These are phyloP conservation scores for Drosophila prolongata DNA, from an alignment of 2,888 invertebrate species.

Conservation along the genomic window DNA sequence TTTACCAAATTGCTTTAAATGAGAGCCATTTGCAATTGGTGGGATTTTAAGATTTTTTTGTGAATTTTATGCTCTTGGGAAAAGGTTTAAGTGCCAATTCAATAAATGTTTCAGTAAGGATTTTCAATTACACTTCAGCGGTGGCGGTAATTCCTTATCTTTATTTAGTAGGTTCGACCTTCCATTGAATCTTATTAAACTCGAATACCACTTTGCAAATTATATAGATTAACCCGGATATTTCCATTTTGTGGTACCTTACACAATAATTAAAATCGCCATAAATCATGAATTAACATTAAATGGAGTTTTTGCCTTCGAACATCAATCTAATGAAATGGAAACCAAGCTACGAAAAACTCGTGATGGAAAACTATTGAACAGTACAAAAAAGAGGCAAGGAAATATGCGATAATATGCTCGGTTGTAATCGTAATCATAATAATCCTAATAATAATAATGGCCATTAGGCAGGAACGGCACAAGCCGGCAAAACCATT, in stretches of 20 bases:
- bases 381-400: constrained; percentile 3
- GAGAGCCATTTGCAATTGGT: constrained; percentile 48
- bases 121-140: neutral
- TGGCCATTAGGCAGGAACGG: constrained; percentile 72
- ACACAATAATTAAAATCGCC: constrained; percentile 62
- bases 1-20: constrained; percentile 54
- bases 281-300: constrained; percentile 63
- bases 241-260: constrained; percentile 18
- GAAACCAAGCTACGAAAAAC: constrained; percentile 22
- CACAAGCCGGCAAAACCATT: constrained; percentile 63
- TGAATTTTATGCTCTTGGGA: neutral
- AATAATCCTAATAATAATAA: constrained; percentile 64
- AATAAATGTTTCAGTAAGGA: constrained; percentile 37
- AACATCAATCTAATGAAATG: constrained; percentile 45
- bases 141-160: neutral
- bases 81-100: constrained; percentile 42
- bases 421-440: constrained; percentile 62
- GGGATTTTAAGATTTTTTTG: constrained; percentile 7
- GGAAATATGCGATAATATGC: constrained; percentile 42
- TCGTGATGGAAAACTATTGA: constrained; percentile 41
- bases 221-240: constrained; percentile 7
- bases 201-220: neutral
- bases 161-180: neutral
- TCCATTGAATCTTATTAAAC: neutral
- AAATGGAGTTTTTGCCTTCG: constrained; percentile 34